Evolutionary conservation across 2,888 invertebrate genomes (phyloP).

Genomic region (Dusona sp.): DNA sequence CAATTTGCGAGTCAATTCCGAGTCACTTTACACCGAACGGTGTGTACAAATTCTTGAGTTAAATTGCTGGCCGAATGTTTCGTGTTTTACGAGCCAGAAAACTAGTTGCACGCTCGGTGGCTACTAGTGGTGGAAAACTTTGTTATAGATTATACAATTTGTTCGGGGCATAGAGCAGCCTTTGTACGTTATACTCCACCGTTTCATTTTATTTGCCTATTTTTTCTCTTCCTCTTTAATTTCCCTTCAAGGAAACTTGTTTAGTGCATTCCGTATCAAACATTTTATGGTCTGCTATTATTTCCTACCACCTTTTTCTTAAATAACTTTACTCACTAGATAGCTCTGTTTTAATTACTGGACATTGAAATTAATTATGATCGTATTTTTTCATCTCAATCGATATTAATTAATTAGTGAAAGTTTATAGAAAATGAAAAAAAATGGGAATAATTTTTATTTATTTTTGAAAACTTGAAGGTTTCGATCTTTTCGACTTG

Average conservation of each 20-base stretch:
- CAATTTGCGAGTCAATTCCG: neutral
- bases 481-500: neutral
- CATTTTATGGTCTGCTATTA: neutral
- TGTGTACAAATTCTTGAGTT: neutral
- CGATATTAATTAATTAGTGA: neutral
- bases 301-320: neutral
- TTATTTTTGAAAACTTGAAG: neutral
- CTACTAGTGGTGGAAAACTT: slow-evolving; percentile 10
- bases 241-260: slow-evolving; percentile 12
- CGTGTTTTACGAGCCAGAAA: neutral
- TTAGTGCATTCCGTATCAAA: slow-evolving; percentile 5
- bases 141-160: slow-evolving; percentile 23
- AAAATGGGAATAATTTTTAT: neutral
- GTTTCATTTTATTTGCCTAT: neutral
- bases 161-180: neutral
- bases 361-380: neutral
- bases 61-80: neutral
- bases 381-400: neutral
- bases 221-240: neutral
- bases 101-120: slow-evolving; percentile 13
- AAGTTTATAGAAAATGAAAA: neutral
- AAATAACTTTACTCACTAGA: neutral
- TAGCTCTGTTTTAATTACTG: neutral
- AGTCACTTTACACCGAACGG: neutral
- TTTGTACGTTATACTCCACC: neutral